Conservation (phyloP, 2,113 vertebrate genomes). For the Beaufortia kweichowensis region DNA sequence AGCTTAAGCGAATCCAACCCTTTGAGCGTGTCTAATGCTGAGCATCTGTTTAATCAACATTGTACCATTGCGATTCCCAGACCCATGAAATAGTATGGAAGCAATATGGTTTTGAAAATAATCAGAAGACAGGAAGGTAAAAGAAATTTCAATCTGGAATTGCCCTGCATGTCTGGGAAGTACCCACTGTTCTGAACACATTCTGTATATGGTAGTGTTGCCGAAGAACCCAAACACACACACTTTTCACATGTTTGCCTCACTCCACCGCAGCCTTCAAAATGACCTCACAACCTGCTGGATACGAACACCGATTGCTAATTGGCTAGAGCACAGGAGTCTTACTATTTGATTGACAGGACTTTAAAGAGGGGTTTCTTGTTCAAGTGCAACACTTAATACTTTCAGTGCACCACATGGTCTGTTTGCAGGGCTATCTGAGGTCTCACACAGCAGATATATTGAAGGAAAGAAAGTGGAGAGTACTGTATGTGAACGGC, state of each 20-base stretch:
- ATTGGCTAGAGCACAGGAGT: conserved; percentile 7
- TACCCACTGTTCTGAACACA: not conserved
- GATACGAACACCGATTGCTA: not conserved
- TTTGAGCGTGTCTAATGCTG: conserved; percentile 3
- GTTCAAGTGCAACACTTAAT: not conserved
- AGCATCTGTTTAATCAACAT: conserved; percentile 25
- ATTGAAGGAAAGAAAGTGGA: not conserved
- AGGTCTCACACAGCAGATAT: not conserved
- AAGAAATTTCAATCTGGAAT: too few relatives aligned
- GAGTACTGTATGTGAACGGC: not conserved
- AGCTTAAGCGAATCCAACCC: not conserved
- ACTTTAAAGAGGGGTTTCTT: conserved; percentile 14
- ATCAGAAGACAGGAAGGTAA: too few relatives aligned
- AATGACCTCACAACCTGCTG: not conserved
- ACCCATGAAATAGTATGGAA: not conserved
- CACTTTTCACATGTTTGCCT: not conserved
- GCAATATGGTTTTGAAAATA: not conserved
- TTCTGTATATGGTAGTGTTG: too few relatives aligned
- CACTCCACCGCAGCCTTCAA: not conserved
- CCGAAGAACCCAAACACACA: not conserved
- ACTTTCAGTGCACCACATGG: not conserved
- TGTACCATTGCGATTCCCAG: too few relatives aligned
- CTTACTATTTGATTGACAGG: conserved; percentile 6
- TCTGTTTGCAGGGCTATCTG: not conserved
- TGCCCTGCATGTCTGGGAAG: not conserved